Conservation (phyloP, 2,797 vertebrate genomes). For the Amblyopsis hoosieri region DNA sequence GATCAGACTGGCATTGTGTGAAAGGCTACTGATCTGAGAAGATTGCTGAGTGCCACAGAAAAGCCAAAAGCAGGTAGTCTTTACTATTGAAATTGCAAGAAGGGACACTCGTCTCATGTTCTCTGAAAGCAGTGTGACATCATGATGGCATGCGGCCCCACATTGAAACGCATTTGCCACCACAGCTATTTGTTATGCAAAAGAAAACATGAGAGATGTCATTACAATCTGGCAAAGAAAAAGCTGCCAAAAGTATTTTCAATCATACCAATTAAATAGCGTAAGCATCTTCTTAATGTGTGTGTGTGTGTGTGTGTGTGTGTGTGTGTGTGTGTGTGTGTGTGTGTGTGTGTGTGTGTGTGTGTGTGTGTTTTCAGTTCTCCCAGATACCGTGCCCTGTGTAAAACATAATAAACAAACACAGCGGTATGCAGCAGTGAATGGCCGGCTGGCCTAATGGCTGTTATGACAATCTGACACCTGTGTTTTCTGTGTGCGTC, state of each 20-base stretch:
- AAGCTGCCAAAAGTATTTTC: neutral
- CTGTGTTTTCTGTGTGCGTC: no score
- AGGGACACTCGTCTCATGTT: neutral
- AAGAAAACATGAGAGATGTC: neutral
- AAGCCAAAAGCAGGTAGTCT: neutral
- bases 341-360: no score
- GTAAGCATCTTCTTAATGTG: neutral
- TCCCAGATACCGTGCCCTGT: no score
- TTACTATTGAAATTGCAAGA: constrained; percentile 4
- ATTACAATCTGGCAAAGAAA: neutral
- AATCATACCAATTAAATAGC: constrained; percentile 5
- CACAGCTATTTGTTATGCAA: neutral
- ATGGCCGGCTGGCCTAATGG: no score
- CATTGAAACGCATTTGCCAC: neutral
- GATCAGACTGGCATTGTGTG: neutral
- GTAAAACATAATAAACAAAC: no score
- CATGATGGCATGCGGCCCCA: neutral
- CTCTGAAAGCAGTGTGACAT: neutral
- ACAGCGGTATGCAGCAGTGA: no score
- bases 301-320: no score
- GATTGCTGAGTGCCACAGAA: neutral
- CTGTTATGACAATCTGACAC: no score
- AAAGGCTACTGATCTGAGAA: constrained; percentile 14
- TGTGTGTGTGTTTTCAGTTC: no score
- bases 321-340: no score